These are phyloP conservation scores for Deilephila porcellus DNA, from an alignment of 2,888 invertebrate species.

Conservation along the genomic window DNA sequence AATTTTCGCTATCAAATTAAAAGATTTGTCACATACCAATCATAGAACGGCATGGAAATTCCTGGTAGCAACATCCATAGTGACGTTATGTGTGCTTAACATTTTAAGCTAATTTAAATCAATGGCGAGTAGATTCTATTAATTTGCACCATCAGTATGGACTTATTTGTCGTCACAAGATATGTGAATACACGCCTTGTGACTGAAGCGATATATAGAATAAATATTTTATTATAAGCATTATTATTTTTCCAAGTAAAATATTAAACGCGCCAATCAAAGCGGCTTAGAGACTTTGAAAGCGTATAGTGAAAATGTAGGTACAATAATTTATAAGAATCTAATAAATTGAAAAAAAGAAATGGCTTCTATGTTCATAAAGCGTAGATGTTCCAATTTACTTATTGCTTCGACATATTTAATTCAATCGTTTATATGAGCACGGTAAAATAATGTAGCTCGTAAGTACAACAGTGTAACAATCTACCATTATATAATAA, in stretches of 20 bases:
- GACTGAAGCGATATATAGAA: background rate
- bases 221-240: background rate
- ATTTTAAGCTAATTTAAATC: constrained; percentile 9
- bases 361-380: no score
- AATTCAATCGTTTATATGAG: no score
- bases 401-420: no score
- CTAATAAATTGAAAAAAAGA: no score
- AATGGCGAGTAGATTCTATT: constrained; percentile 9
- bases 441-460: no score
- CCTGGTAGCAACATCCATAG: background rate
- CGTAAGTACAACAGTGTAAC: no score
- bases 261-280: background rate
- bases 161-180: constrained; percentile 4
- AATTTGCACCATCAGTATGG: constrained; percentile 13
- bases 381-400: no score
- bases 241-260: background rate
- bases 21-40: constrained; percentile 3
- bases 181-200: constrained; percentile 33
- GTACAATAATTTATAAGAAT: no score
- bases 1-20: background rate
- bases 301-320: background rate
- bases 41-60: background rate
- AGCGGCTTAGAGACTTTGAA: background rate
- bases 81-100: background rate
- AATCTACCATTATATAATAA: no score